Evolutionary conservation across 2,888 invertebrate genomes (phyloP).

Genomic region (Rhingia rostrata): DNA sequence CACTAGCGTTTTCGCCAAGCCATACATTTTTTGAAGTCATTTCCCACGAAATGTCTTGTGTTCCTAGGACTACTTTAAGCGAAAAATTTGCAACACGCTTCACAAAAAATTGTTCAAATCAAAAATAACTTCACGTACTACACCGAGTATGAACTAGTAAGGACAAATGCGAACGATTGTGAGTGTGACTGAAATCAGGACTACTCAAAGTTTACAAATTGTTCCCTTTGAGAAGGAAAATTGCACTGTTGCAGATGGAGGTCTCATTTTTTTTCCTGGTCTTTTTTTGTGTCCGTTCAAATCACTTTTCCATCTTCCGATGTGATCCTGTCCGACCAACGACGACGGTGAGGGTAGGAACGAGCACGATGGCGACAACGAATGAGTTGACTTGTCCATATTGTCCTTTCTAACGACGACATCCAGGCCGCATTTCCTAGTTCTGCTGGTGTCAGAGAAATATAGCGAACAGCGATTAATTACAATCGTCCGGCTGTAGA

Average conservation of each 20-base stretch:
- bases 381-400: constrained; percentile 67
- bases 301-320: constrained; percentile 58
- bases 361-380: constrained; percentile 17
- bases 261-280: constrained; percentile 8
- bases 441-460: constrained; percentile 65
- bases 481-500: constrained; percentile 56
- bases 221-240: constrained; percentile 62
- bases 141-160: constrained; percentile 33
- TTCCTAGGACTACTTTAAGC: too few relatives aligned
- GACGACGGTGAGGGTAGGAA: constrained; percentile 4
- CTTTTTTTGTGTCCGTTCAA: constrained; percentile 10
- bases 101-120: constrained; percentile 35
- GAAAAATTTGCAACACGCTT: not conserved
- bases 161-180: constrained; percentile 32
- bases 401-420: constrained; percentile 63
- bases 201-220: constrained; percentile 66
- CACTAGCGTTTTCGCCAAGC: too few relatives aligned
- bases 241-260: constrained; percentile 43
- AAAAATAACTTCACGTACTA: constrained; percentile 50
- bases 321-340: constrained; percentile 47
- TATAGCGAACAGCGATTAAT: constrained; percentile 68
- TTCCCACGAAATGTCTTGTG: too few relatives aligned
- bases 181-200: constrained; percentile 59
- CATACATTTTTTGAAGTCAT: too few relatives aligned
- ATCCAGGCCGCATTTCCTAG: constrained; percentile 65